Conservation (phyloP, 2,888 invertebrate genomes). For the Idaea aversata region DNA sequence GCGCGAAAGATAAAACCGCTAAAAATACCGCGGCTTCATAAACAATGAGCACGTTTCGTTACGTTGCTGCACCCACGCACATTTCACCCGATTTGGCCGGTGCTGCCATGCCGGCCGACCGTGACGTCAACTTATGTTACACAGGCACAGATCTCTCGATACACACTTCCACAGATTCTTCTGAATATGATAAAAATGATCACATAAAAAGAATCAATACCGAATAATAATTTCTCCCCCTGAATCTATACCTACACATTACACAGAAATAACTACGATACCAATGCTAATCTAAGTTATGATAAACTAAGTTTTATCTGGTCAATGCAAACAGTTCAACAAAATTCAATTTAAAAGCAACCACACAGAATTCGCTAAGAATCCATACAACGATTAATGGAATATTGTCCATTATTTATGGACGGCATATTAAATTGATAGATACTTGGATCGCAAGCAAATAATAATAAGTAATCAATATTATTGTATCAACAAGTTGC, state of each 20-base stretch:
- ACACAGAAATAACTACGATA: no score
- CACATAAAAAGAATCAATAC: no score
- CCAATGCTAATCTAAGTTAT: no score
- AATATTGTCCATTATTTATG: constrained; percentile 5
- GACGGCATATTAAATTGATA: background rate
- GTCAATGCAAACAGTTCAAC: background rate
- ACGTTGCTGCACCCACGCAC: constrained; percentile 48
- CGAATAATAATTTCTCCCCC: no score
- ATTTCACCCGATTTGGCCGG: constrained; percentile 43
- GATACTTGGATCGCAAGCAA: background rate
- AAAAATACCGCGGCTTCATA: constrained; percentile 69
- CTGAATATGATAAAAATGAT: no score
- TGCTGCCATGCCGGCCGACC: constrained; percentile 12
- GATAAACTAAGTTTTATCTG: background rate
- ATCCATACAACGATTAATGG: constrained; percentile 6
- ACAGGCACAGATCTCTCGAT: constrained; percentile 8
- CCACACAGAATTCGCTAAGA: background rate
- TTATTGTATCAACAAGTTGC: background rate
- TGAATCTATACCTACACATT: no score
- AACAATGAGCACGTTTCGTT: constrained; percentile 69
- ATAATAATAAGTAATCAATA: background rate
- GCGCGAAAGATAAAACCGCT: constrained; percentile 74
- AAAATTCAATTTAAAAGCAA: background rate
- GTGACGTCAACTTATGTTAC: constrained; percentile 16
- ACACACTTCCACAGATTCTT: background rate